phyloP scores from a whole-genome alignment of 2,888 invertebrate species.

The Pasiphila rectangulata region DNA sequence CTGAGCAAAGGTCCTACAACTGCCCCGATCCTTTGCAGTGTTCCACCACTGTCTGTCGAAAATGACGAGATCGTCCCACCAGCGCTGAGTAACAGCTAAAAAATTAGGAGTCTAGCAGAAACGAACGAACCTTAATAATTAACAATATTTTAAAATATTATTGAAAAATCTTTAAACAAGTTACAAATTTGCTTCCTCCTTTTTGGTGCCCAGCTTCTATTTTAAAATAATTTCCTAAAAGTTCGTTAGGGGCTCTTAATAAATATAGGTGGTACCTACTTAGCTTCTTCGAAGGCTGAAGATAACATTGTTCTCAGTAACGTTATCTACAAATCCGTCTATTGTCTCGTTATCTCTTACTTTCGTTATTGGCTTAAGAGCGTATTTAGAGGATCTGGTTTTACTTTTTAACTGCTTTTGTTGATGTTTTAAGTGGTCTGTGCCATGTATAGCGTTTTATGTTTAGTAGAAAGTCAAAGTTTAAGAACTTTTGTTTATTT shows the following conservation, averaged over 20 bases:
- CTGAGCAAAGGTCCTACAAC: too few relatives aligned
- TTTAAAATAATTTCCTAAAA: conserved; percentile 15
- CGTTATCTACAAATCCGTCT: conserved; percentile 21
- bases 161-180: neutral
- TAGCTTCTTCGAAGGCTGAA: conserved; percentile 13
- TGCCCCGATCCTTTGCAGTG: too few relatives aligned
- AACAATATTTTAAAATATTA: neutral
- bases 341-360: conserved; percentile 21
- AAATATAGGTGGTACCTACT: conserved; percentile 14
- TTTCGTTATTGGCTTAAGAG: conserved; percentile 19
- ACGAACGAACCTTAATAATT: too few relatives aligned
- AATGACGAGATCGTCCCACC: too few relatives aligned
- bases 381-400: conserved; percentile 11
- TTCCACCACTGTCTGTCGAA: too few relatives aligned
- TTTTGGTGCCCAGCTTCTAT: neutral
- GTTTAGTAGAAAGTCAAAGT: neutral
- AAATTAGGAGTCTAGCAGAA: too few relatives aligned
- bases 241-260: conserved; percentile 5
- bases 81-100: too few relatives aligned
- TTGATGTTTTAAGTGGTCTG: conserved; percentile 9
- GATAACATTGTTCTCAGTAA: conserved; percentile 22
- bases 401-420: conserved; percentile 15
- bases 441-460: neutral
- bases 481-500: too few relatives aligned
- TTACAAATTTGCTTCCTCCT: neutral